Conservation (phyloP, 2,888 invertebrate genomes). For the Antitype chi region DNA sequence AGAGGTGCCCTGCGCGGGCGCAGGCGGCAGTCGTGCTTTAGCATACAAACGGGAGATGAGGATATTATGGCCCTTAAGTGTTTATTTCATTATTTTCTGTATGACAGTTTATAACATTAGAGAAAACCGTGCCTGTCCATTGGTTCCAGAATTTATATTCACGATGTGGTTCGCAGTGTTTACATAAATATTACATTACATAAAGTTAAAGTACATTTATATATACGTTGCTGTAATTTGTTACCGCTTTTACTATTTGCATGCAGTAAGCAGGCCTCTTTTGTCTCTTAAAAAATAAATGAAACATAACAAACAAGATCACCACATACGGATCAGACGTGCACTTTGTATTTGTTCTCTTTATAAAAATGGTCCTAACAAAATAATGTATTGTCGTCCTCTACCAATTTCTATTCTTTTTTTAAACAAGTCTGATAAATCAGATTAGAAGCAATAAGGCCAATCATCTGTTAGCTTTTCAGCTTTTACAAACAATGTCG, state of each 20-base stretch:
- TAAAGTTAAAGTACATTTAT: neutral
- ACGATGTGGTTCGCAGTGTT: neutral
- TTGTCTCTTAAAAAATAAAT: conserved; percentile 9
- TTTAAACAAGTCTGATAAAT: no score
- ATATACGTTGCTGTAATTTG: neutral
- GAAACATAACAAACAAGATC: neutral
- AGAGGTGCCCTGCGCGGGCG: no score
- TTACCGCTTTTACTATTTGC: neutral
- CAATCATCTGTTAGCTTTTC: neutral
- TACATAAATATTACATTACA: neutral
- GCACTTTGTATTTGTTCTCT: neutral
- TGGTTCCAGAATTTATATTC: neutral
- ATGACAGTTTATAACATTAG: neutral
- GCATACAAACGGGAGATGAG: no score
- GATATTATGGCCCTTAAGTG: no score
- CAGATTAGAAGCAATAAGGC: no score
- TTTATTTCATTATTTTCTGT: neutral
- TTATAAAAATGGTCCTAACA: neutral
- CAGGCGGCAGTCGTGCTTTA: no score
- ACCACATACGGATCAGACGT: neutral
- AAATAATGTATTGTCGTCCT: neutral
- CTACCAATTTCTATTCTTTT: no score
- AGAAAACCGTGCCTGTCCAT: neutral
- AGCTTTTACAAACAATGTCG: no score
- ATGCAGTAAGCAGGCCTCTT: neutral